These are phyloP conservation scores for Syngnathus typhle DNA, from an alignment of 2,113 vertebrate species.

Conservation along the genomic window DNA sequence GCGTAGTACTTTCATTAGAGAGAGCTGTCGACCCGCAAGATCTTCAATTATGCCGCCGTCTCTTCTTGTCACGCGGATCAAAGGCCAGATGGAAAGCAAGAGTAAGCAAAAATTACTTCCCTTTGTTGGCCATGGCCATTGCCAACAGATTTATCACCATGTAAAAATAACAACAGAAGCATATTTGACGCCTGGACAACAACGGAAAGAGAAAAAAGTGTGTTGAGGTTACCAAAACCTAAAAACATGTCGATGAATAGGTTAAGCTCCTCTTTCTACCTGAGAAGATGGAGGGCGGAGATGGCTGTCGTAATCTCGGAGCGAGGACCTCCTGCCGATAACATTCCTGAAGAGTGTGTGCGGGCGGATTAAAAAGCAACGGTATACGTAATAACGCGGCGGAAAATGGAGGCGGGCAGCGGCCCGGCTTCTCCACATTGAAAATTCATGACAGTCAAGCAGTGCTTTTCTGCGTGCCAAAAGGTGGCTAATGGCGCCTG, in stretches of 20 bases:
- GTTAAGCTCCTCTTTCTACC: constrained; percentile 8
- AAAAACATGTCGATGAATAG: neutral
- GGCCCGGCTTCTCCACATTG: constrained; percentile 19
- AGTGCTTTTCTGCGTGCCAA: constrained; percentile 56
- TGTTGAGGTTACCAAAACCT: neutral
- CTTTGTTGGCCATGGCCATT: neutral
- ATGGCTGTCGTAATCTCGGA: constrained; percentile 14
- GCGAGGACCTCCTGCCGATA: constrained; percentile 12
- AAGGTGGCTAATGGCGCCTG: constrained; percentile 43
- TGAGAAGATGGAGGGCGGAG: constrained; percentile 16
- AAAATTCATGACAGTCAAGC: constrained; percentile 54
- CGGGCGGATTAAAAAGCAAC: constrained; percentile 1
- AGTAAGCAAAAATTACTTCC: neutral
- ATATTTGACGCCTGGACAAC: no score
- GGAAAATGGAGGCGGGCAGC: constrained; percentile 11
- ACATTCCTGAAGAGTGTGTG: constrained; percentile 8
- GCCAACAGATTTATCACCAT: neutral
- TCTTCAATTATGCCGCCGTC: constrained; percentile 3
- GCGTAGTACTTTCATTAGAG: neutral
- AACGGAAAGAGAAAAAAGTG: no score
- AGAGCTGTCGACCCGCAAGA: neutral
- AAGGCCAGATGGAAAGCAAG: constrained; percentile 1
- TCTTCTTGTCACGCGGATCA: neutral
- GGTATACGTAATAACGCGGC: neutral
- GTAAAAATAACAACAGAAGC: neutral